These are phyloP conservation scores for Poecilus cupreus DNA, from an alignment of 2,888 invertebrate species.

Conservation along the genomic window DNA sequence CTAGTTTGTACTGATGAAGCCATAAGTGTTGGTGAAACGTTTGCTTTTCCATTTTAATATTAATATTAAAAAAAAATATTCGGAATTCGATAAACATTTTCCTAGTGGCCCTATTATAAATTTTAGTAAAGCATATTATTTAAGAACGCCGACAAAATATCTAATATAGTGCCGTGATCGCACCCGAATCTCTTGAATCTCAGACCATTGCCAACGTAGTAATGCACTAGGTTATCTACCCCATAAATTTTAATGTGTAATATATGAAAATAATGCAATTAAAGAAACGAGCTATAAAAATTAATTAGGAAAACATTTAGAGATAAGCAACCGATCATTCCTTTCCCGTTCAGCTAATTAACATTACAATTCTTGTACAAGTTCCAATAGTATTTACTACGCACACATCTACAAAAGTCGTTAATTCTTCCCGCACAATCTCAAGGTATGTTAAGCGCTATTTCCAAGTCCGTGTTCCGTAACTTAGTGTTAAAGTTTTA, in stretches of 20 bases:
- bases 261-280: constrained; percentile 40
- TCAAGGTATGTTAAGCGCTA: constrained; percentile 29
- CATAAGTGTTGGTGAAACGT: too few species aligned
- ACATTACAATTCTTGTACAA: constrained; percentile 43
- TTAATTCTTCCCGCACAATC: constrained; percentile 41
- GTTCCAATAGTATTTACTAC: constrained; percentile 31
- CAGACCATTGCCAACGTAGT: too few species aligned
- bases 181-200: too few species aligned
- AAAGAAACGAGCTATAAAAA: constrained; percentile 32
- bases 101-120: too few species aligned
- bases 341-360: constrained; percentile 34
- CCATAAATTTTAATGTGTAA: constrained; percentile 17
- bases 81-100: too few species aligned
- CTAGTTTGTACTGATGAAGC: too few species aligned
- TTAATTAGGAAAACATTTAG: constrained; percentile 20
- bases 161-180: too few species aligned
- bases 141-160: too few species aligned
- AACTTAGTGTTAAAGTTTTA: constrained; percentile 49
- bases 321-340: constrained; percentile 32
- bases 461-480: constrained; percentile 17
- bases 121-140: too few species aligned
- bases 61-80: too few species aligned
- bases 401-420: constrained; percentile 10
- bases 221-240: neutral
- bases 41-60: too few species aligned